Conservation (phyloP, 2,888 invertebrate genomes). For the Leucania comma region DNA sequence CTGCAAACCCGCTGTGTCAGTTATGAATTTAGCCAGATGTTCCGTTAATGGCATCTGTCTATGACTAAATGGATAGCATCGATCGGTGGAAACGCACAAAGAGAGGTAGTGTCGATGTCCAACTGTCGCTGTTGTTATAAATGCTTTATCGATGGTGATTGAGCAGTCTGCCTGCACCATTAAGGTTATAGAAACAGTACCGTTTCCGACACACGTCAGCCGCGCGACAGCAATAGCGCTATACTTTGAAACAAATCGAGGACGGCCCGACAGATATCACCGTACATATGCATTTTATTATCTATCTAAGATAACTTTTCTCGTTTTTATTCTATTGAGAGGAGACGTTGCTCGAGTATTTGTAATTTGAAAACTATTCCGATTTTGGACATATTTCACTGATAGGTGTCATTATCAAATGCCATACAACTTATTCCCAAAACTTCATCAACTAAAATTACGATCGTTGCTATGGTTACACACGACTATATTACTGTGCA, state of each 20-base stretch:
- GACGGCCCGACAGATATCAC: background rate
- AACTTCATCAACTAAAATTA: too few species aligned
- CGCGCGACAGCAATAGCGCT: background rate
- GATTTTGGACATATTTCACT: background rate
- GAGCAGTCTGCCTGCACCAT: slow-evolving; percentile 10
- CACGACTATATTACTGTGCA: too few species aligned
- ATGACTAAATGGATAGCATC: slow-evolving; percentile 4
- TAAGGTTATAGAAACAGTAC: slow-evolving; percentile 7
- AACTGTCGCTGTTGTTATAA: slow-evolving; percentile 10
- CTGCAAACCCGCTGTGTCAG: background rate
- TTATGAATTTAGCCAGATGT: background rate
- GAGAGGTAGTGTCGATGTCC: background rate
- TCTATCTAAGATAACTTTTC: background rate
- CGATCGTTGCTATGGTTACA: too few species aligned
- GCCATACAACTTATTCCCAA: background rate
- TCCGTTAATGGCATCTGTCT: background rate
- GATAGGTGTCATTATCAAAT: background rate
- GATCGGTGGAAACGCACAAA: background rate
- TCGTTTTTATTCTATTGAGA: background rate
- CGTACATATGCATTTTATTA: background rate
- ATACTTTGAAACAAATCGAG: slow-evolving; percentile 25
- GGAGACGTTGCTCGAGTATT: background rate
- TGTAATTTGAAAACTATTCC: background rate
- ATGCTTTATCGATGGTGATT: slow-evolving; percentile 1
- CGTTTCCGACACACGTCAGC: slow-evolving; percentile 16